Evolutionary conservation across 2,888 invertebrate genomes (phyloP).

Genomic region (Lasioglossum oenotherae): DNA sequence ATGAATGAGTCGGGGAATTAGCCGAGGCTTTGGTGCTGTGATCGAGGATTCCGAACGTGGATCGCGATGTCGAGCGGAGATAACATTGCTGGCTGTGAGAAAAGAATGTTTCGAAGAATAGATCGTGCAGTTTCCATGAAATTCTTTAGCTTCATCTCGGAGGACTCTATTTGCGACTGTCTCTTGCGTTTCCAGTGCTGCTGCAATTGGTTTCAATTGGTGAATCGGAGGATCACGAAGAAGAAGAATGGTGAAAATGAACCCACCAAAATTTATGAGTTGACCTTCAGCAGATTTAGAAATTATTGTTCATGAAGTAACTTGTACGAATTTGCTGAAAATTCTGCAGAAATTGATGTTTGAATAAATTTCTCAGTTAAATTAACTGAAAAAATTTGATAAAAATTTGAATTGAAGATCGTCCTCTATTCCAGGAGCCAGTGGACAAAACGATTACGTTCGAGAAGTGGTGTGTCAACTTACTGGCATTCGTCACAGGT

Average conservation of each 20-base stretch:
- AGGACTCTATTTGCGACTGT: not conserved
- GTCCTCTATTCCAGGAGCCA: conserved; percentile 37
- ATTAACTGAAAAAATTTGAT: not conserved
- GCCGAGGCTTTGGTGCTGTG: not conserved
- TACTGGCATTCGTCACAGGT: conserved; percentile 87
- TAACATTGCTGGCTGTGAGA: not conserved
- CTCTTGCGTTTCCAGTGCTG: not conserved
- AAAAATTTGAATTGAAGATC: not conserved
- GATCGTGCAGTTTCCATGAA: not conserved
- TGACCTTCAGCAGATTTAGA: not conserved
- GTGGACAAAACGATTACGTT: not conserved
- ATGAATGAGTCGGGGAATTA: not conserved
- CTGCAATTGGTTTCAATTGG: not conserved
- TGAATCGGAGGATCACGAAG: not conserved
- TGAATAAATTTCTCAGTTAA: not conserved
- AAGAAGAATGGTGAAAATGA: not conserved
- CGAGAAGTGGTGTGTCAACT: conserved; percentile 77
- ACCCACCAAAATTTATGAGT: not conserved
- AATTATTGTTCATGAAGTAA: too few species aligned
- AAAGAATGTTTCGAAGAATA: not conserved
- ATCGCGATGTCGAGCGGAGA: not conserved
- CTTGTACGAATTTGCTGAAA: not conserved
- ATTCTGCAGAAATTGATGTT: not conserved
- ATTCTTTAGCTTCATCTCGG: not conserved
- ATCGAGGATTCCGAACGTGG: conserved; percentile 8